Evolutionary conservation across 2,888 invertebrate genomes (phyloP), one percentile per base, ranked within the genome.

Genomic region (Copidosoma aretas): DNA sequence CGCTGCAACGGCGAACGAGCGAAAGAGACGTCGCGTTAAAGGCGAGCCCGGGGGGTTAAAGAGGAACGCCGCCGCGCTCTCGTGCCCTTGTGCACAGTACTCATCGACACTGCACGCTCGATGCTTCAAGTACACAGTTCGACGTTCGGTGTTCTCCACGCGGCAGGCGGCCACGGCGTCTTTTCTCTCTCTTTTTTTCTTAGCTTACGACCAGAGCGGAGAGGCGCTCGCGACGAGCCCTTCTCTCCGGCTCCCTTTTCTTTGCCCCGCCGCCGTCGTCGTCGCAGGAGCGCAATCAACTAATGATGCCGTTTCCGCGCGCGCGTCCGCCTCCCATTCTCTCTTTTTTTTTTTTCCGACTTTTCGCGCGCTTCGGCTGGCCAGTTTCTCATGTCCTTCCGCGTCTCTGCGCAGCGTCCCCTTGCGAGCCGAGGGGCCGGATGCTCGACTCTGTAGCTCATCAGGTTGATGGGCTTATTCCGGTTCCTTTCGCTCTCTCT

Each of bases 11-110:
- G 19, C 10, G 1, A 51, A 21, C 14, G 21, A 17, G 32, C 21
- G 21, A 8, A 52, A 4, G 43, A 17, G 43, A 15, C 65, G 68
- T 60, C 68, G 71, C 68, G 70, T 79, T 78, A 79, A 79, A 79
- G 77, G 70, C 53, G 76, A 77, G 68, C 76, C 60, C 25, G 56
- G 71, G 4, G 32, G 32, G 32, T 78, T 77, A 77, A 78, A 78
- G 78, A 64, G 53, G 78, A 77, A 54, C 75, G 64, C 43, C 43
- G 43, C 15, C 12, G 43, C 43, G 4, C 43, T 17, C 17, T 46
- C 8, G 43, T 3, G 12, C 15, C 43, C 43, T 32, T 32, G 32
- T 32, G n/a, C n/a, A n/a, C n/a, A n/a, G n/a, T n/a, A n/a, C n/a
- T n/a, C n/a, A n/a, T n/a, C n/a, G n/a, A n/a, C n/a, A n/a, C n/a